Conservation (phyloP, 1,140 invertebrate genomes). For the Ladona fulva region DNA sequence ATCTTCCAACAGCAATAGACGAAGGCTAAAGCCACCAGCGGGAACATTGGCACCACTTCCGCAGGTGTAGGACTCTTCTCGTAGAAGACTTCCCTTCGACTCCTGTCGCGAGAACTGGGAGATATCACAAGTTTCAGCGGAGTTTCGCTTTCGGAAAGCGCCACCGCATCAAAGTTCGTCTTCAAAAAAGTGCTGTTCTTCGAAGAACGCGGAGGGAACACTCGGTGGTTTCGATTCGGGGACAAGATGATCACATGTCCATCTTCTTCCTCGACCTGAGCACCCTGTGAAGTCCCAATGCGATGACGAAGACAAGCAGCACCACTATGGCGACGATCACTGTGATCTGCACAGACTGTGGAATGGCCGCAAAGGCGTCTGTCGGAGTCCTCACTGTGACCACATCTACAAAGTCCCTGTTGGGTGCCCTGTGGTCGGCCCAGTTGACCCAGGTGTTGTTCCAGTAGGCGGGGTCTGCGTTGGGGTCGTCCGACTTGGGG, state of each 20-base stretch:
- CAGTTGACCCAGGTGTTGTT: not conserved
- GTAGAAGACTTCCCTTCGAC: not conserved
- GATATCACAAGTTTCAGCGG: not conserved
- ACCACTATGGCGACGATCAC: not conserved
- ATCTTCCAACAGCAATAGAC: not conserved
- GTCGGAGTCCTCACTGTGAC: not conserved
- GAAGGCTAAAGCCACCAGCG: not conserved
- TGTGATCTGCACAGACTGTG: not conserved
- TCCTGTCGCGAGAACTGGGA: not conserved
- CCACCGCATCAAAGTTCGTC: not conserved
- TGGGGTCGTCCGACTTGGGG: constrained; percentile 13
- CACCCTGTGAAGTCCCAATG: not conserved
- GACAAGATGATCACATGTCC: not conserved
- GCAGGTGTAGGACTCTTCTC: not conserved
- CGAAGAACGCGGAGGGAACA: not conserved
- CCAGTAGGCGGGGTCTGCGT: not conserved
- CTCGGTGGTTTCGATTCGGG: too few species aligned
- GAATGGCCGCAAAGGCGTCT: not conserved
- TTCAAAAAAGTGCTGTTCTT: not conserved
- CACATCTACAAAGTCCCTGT: not conserved
- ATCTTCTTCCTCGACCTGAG: not conserved
- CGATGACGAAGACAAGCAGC: not conserved
- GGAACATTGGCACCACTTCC: not conserved
- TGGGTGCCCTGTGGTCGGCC: not conserved
- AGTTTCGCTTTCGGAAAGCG: not conserved